Percentiles rank a stretch among this genome's conserved stretches.
These are phyloP conservation scores for Muntiacus muntjak DNA, from an alignment of 2,113 vertebrate genomes.

Conservation along the genomic window DNA sequence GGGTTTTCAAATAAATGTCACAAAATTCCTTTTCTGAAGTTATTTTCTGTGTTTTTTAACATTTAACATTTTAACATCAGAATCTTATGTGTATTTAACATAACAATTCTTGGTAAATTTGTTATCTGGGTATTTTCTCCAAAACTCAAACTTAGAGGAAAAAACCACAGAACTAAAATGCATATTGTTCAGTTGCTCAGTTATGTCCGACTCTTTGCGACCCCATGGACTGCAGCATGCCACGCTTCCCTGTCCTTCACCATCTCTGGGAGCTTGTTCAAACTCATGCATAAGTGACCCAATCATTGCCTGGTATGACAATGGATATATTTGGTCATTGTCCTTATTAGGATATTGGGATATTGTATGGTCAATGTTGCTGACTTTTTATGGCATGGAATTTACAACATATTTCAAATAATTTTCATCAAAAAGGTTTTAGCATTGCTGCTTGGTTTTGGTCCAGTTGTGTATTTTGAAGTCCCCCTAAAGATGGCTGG, in stretches of 20 bases:
- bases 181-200: neutral
- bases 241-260: neutral
- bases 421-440: neutral
- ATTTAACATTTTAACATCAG: neutral
- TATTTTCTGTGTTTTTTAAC: neutral
- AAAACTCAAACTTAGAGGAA: conserved; percentile 5
- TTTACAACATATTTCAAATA: neutral
- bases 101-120: neutral
- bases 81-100: neutral
- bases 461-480: neutral
- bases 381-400: neutral
- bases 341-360: neutral
- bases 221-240: neutral
- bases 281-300: neutral
- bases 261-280: neutral
- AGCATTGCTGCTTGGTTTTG: neutral
- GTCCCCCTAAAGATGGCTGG: neutral
- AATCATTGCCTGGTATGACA: neutral
- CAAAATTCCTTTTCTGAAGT: neutral
- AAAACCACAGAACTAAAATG: neutral
- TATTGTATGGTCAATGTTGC: neutral
- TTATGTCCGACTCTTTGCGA: neutral
- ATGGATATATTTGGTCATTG: neutral
- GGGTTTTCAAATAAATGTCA: neutral
- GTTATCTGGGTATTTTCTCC: neutral